Evolutionary conservation across 2,888 invertebrate genomes (phyloP), one percentile per base, ranked within the genome.

Genomic region (Lagria hirta): DNA sequence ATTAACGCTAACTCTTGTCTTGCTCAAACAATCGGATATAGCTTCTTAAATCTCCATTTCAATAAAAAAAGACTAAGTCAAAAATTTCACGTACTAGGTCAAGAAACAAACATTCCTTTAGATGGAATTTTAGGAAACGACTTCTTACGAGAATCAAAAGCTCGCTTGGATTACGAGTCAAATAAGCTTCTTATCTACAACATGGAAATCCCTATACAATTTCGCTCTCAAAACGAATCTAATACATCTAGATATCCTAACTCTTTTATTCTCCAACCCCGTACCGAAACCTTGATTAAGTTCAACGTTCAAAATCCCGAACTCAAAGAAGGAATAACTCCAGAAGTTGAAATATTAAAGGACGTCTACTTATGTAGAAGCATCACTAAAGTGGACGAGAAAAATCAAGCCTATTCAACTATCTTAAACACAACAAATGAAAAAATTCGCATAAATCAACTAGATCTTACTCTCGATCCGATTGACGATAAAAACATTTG

Each of bases 101-200:
- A 28, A n/a, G 28, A 28, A 28, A 15, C 16, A 4, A 28, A 28
- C 10, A 28, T 15, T n/a, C 42, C 49, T 4, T 40, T 48, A 17
- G 51, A 50, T 26, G 49, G 51, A 12, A 10, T 55, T 3, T 7
- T 54, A 26, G 54, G 48, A n/a, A 29, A 43, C 6, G 52, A 55
- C 17, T 42, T 43, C 24, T 17, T 54, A 4, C 18, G 17, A 17
- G 20, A 14, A 6, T 2, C 33, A 13, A 33, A 30, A 8, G 40
- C 42, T 8, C 3, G 14, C 8, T 35, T 54, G 7, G 26, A 51
- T 28, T 48, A 16, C 13, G 17, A 15, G 7, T 8, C 17, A 28
- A 30, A 22, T 21, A 36, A 6, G 37, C 4, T 38, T 3, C n/a
- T n/a, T n/a, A n/a, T n/a, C n/a, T n/a, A 35, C 14, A 33, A 6